A percentile compares a stretch with the other conserved stretches of the same genome.
These are phyloP conservation scores for Nannobrachium achirus DNA, from an alignment of 2,113 vertebrate genomes.

Conservation along the genomic window DNA sequence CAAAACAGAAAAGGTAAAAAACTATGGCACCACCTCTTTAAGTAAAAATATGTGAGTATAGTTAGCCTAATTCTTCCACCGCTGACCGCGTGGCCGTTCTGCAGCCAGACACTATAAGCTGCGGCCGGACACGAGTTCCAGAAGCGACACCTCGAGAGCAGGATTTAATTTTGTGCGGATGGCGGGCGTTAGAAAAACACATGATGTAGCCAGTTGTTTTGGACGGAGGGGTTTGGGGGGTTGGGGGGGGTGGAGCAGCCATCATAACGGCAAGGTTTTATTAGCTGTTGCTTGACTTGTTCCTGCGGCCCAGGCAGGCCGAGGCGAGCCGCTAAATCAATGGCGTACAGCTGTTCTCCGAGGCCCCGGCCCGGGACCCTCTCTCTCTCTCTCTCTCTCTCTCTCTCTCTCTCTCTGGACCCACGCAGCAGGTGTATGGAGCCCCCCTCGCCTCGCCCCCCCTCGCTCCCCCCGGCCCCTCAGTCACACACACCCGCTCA, in stretches of 20 bases:
- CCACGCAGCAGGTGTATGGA: conserved; percentile 94
- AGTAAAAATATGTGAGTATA: not conserved
- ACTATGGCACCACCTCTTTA: no score
- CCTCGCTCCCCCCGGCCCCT: conserved; percentile 66
- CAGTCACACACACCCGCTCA: conserved; percentile 89
- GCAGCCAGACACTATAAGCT: not conserved
- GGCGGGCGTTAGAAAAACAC: conserved; percentile 91
- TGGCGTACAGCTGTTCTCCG: conserved; percentile 92
- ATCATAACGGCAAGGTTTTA: conserved; percentile 93
- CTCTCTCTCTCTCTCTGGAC: conserved; percentile 75
- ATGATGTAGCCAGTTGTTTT: conserved; percentile 97
- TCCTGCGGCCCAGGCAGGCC: conserved; percentile 90
- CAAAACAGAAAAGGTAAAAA: no score
- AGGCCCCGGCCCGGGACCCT: conserved; percentile 54
- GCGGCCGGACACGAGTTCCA: conserved; percentile 70
- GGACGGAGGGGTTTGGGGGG: conserved; percentile 64
- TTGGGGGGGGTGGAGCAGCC: conserved; percentile 72
- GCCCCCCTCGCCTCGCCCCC: conserved; percentile 76
- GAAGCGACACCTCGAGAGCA: conserved; percentile 87
- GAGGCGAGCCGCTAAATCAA: conserved; percentile 94
- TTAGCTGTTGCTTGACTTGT: conserved; percentile 96
- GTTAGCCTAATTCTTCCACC: no score
- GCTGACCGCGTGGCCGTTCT: no score
- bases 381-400: no score
- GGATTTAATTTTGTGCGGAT: conserved; percentile 90